Base-by-base conservation (phyloP, 1,140 invertebrate genomes). In the Pogonomyrmex californicus region DNA sequence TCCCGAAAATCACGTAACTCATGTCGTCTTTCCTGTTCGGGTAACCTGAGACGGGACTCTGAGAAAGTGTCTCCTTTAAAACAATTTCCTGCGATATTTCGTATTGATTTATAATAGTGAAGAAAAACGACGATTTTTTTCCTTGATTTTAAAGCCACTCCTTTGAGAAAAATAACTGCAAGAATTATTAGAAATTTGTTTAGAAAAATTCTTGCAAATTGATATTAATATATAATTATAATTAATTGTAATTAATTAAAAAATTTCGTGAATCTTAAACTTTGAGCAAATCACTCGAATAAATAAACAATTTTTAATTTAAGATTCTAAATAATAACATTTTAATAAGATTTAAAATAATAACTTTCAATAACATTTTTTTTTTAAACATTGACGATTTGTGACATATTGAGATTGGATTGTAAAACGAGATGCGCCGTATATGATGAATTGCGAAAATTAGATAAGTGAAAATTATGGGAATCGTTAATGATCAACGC, bases 1-100 rank as follows among this genome's bases (percentile, higher is more conserved):
- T 88, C 73, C 54, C 30, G 14, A 63, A 73, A 83, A 62, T 83
- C 17, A 71, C 54, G 41, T 60, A 70, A 82, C 9, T 5, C 17
- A 7, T 36, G 30, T 49, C 30, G 38, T 23, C 17, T 73, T 58
- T 71, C 41, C 30, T 58, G 38, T 14, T 71, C 30, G 7, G 10
- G 38, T 38, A 82, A 36, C 14, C 51, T n/a, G n/a, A n/a, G n/a
- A n/a, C n/a, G n/a, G 17, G 47, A 56, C 10, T 70, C 12, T 49
- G 38, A 68, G 49, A 82, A 54, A 56, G 63, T 56, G 23, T 58
- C 44, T n/a, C n/a, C 2, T 14, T 70, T 14, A n/a, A 56, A 44
- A 41, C 0, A 30, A 70, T 44, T 54, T 41, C 38, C 60, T 54
- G n/a, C n/a, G 14, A 0, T 33, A 56, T 33, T 44, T 44, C 3